phyloP scores from a whole-genome alignment of 2,888 invertebrate species.

The Artemia sinica region DNA sequence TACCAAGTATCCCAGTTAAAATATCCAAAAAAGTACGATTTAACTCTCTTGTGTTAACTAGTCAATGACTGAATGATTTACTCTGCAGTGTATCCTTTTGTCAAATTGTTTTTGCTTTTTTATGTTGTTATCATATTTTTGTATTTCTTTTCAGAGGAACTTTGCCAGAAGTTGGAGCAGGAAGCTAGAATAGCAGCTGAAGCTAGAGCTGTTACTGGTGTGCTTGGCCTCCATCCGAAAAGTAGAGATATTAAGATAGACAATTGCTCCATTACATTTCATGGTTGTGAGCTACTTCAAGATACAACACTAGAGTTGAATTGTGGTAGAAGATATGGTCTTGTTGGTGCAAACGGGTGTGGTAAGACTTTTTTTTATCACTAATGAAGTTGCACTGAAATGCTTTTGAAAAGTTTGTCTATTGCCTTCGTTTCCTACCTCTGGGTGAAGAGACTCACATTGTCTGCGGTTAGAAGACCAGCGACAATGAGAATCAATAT shows the following conservation, averaged over 20 bases:
- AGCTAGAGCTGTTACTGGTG: conserved; percentile 83
- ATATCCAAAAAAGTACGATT: no score
- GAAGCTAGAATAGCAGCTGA: conserved; percentile 85
- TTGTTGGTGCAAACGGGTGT: conserved; percentile 92
- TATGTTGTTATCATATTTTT: conserved; percentile 2
- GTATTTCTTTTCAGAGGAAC: conserved; percentile 43
- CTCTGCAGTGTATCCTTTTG: no score
- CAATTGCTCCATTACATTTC: conserved; percentile 91
- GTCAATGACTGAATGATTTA: no score
- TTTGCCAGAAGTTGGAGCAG: conserved; percentile 68
- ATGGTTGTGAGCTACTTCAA: conserved; percentile 84
- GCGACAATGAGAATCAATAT: no score
- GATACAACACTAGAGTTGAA: conserved; percentile 93
- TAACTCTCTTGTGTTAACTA: no score
- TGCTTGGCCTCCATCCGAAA: conserved; percentile 81
- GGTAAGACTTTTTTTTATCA: conserved; percentile 38
- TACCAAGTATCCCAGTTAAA: no score
- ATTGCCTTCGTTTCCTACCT: no score
- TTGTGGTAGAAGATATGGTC: conserved; percentile 86
- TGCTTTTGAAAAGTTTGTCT: no score
- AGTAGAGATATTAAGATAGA: conserved; percentile 91
- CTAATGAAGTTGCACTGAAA: no score
- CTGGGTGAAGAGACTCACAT: no score
- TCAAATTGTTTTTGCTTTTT: no score
- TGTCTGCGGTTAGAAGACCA: no score